Conservation (phyloP, 2,113 vertebrate species). For the Indicator indicator region DNA sequence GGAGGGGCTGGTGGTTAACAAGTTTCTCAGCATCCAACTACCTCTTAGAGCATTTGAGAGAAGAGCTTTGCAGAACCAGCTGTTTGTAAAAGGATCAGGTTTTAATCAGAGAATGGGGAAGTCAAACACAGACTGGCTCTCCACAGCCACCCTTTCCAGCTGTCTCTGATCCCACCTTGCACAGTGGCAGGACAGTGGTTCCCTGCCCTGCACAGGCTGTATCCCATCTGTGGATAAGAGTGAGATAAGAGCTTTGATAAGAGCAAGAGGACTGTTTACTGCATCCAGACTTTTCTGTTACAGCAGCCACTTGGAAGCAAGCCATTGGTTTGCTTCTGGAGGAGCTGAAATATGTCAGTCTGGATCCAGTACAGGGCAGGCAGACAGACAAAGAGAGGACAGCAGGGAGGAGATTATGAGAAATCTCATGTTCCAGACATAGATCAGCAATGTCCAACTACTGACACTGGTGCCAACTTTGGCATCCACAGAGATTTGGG, state of each 20-base stretch:
- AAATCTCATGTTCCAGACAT: not conserved
- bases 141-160: not conserved
- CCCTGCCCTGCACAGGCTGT: not conserved
- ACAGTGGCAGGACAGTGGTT: rapidly evolving
- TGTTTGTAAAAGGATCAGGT: not conserved
- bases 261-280: not conserved
- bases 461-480: not conserved
- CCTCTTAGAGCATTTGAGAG: not conserved
- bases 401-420: not conserved
- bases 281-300: not conserved
- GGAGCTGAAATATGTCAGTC: not conserved
- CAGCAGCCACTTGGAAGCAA: not conserved
- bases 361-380: not conserved
- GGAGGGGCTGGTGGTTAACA: not conserved
- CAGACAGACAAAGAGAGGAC: not conserved
- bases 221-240: not conserved
- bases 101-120: not conserved
- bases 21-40: not conserved
- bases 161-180: not conserved
- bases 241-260: too few species aligned
- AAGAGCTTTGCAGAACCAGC: not conserved
- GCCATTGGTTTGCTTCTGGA: not conserved
- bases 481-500: not conserved
- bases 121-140: not conserved
- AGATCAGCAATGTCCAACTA: not conserved